A percentile compares a stretch with the other conserved stretches of the same genome.
These are phyloP conservation scores for Tautogolabrus adspersus DNA, from an alignment of 2,113 vertebrate genomes.

Conservation along the genomic window DNA sequence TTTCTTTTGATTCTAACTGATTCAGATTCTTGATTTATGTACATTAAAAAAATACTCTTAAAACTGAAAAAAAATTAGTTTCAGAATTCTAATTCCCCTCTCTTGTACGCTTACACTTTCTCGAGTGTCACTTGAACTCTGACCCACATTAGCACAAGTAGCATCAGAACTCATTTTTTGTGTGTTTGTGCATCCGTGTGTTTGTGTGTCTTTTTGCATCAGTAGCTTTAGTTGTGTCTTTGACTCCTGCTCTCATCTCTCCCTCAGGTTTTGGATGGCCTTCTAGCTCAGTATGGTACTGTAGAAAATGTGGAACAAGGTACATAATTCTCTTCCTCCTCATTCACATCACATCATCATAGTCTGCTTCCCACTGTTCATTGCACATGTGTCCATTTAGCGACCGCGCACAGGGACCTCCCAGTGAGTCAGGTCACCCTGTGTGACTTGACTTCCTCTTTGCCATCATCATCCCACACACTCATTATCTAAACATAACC, in stretches of 20 bases:
- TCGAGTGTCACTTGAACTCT: neutral
- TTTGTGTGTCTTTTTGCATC: slow-evolving; percentile 10
- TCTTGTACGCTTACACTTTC: too few species aligned
- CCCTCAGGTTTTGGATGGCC: slow-evolving; percentile 90
- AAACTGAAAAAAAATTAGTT: too few species aligned
- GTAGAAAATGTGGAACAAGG: slow-evolving; percentile 97
- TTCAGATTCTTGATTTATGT: too few species aligned
- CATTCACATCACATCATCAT: slow-evolving; percentile 24
- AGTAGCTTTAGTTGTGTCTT: neutral
- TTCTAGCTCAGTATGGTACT: slow-evolving; percentile 92
- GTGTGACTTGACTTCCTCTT: slow-evolving; percentile 58
- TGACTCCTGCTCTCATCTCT: slow-evolving; percentile 45
- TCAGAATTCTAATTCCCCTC: too few species aligned
- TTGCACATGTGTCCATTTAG: slow-evolving; percentile 51
- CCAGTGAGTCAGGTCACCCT: slow-evolving; percentile 64
- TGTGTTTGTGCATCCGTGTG: neutral
- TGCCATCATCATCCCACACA: slow-evolving; percentile 66
- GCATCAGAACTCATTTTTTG: neutral
- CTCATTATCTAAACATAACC: slow-evolving; percentile 72
- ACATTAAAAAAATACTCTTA: too few species aligned
- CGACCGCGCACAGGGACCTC: slow-evolving; percentile 49
- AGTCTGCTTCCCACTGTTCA: slow-evolving; percentile 26
- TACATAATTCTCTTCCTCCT: slow-evolving; percentile 63
- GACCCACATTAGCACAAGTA: neutral
- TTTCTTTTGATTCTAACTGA: too few species aligned